phyloP scores from a whole-genome alignment of 2,797 vertebrate genomes.

The Danionella dracula region DNA sequence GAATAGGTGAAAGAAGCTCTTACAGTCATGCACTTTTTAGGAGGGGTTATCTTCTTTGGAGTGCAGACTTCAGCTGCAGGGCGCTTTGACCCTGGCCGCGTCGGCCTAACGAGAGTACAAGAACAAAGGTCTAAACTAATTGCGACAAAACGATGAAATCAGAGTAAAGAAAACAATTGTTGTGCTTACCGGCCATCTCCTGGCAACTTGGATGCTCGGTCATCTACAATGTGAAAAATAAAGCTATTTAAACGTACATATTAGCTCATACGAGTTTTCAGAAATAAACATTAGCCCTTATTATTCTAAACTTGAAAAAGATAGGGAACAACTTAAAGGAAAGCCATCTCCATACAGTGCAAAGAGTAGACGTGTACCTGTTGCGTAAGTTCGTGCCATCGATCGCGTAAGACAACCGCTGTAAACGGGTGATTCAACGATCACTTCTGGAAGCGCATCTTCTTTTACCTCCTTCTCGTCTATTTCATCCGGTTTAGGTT shows the following conservation, averaged over 20 bases:
- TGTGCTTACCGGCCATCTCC: conserved; percentile 44
- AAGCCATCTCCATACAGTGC: too few relatives aligned
- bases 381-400: conserved; percentile 52
- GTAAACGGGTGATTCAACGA: neutral
- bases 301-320: too few relatives aligned
- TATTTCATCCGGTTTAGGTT: neutral
- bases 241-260: neutral
- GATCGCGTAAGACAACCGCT: conserved; percentile 63
- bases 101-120: conserved; percentile 51
- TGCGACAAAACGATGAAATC: too few relatives aligned
- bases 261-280: too few relatives aligned
- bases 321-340: too few relatives aligned
- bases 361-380: neutral
- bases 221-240: conserved; percentile 35
- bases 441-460: neutral
- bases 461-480: neutral
- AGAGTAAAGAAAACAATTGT: neutral
- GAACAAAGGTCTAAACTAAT: neutral
- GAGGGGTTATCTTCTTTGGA: conserved; percentile 72
- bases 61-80: conserved; percentile 62
- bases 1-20: conserved; percentile 25
- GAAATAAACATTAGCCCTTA: too few relatives aligned
- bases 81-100: conserved; percentile 77
- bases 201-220: conserved; percentile 17
- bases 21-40: conserved; percentile 72